Evolutionary conservation across 1,140 invertebrate genomes (phyloP), one percentile per base, ranked within the genome.

Genomic region (Aphelinus atriplicis): DNA sequence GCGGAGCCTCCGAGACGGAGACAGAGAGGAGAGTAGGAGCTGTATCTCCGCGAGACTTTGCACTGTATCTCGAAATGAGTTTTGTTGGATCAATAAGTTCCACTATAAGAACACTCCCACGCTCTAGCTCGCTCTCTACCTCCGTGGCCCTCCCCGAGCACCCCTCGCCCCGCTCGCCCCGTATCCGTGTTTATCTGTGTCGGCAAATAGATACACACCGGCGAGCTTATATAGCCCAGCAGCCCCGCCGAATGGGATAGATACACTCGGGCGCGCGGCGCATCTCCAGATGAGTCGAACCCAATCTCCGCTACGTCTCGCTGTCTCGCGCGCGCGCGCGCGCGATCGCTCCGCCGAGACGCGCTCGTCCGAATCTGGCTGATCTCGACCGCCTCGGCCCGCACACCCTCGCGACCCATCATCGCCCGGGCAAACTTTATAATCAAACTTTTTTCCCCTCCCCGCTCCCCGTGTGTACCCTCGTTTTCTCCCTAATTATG

Each of bases 41-140:
- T 85, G 82, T 87, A 85, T 88, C 88, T 88, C 87, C 88, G 87
- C 86, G 86, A 88, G 87, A 88, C 86, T 88, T 88, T 86, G 86
- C 86, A 88, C 86, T 87, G 87, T 88, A 88, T 88, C 87, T 88
- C 87, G 87, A 88, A 88, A 88, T 88, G 86, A 88, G 87, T 88
- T 88, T 88, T 88, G 87, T 88, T 88, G 87, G 87, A 88, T 88
- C 87, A 88, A 88, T 88, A 88, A 88, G 87, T 88, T 88, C 86
- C 85, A 87, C 86, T 88, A 88, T 88, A 88, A 88, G 87, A 88
- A 88, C 86, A 88, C 84, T 84, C 83, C 81, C 81, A 62, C 78
- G 78, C 74, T 78, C 77, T 77, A 77, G 78, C 78, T 76, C 80
- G 78, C 80, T 78, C 70, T 71, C 80, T 77, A 80, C 81, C 80